Evolutionary conservation across 2,113 vertebrate genomes (phyloP).

Genomic region (Cervus canadensis): DNA sequence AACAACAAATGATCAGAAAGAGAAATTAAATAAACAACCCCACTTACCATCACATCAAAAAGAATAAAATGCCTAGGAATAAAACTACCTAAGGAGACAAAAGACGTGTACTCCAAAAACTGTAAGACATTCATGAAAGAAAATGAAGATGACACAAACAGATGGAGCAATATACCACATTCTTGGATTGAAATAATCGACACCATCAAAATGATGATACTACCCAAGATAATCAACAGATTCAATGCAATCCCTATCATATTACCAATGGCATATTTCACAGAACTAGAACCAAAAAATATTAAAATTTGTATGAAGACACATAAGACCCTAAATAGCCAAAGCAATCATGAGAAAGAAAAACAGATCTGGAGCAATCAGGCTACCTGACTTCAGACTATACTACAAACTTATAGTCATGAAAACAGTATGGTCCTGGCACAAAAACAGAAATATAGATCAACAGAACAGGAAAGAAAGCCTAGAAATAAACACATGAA

Average conservation of each 20-base stretch:
- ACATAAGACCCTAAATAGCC: not conserved
- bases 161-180: not conserved
- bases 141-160: not conserved
- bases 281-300: not conserved
- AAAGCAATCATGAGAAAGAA: not conserved
- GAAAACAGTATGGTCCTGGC: not conserved
- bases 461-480: not conserved
- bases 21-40: not conserved
- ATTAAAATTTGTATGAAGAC: not conserved
- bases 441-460: not conserved
- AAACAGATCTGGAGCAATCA: not conserved
- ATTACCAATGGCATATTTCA: not conserved
- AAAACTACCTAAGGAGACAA: not conserved
- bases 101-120: not conserved
- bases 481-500: not conserved
- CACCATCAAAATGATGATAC: not conserved
- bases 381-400: not conserved
- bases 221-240: not conserved
- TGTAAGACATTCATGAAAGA: not conserved
- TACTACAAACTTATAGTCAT: not conserved
- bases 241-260: not conserved
- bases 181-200: not conserved
- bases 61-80: not conserved
- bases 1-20: not conserved
- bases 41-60: not conserved